Base-by-base conservation (phyloP, 1,140 invertebrate species). In the Drosophila chauvacae region DNA sequence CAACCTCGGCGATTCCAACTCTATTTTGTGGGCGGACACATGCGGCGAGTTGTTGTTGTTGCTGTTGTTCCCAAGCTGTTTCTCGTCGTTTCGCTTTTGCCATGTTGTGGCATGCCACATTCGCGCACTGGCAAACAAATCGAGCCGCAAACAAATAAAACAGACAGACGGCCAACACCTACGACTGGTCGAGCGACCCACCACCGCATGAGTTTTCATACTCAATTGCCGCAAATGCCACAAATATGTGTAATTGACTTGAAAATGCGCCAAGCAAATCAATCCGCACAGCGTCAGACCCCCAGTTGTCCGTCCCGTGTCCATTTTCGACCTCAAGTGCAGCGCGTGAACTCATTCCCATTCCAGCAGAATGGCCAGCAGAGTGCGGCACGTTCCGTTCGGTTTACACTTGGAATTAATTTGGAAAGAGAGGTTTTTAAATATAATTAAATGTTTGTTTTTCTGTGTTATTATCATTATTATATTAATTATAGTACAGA, bases 161-260 rank as follows among this genome's bases (percentile, higher is more conserved):
- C 60, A 81, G 80, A 90, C 73, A 84, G 64, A 71, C 77, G 69
- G 65, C 72, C 66, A 88, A 87, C 84, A 87, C 84, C 84, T 87
- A 87, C 84, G 77, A 66, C 60, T 33, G 57, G 35, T 33, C 20
- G 23, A 63, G 47, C 81, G 81, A 88, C 85, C 85, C 84, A 88
- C 85, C 84, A 88, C 85, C 84, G 73, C 84, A 84, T 75, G 78
- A 77, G 70, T 82, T 71, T 87, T 80, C 84, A 83, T 77, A 88
- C 81, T 80, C 73, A 87, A 87, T 87, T 87, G 80, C 84, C 84
- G 68, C 84, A 84, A 87, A 87, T 87, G 84, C 84, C 84, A 87
- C 84, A 87, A 87, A 87, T 88, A 87, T 87, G 84, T 87, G 84
- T 87, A 87, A 87, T 87, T 87, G 84, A 87, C 84, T 87, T 87